Evolutionary conservation across 2,888 invertebrate genomes (phyloP).

Genomic region (Agrilus biguttatus): DNA sequence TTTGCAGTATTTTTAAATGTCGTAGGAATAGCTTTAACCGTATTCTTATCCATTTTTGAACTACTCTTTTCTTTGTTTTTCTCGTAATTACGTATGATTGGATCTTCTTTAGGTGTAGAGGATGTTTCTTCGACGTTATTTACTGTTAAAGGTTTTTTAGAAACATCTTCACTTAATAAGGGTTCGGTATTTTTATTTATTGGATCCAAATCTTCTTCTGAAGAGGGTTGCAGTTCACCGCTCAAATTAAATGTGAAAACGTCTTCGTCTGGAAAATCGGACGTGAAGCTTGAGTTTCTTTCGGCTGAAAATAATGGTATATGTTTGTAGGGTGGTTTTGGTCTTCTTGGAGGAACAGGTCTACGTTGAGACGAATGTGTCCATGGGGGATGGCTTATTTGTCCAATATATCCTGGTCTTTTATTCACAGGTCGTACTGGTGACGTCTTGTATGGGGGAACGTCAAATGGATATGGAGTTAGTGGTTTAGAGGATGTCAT

Average conservation of each 20-base stretch:
- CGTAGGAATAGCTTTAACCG: slow-evolving; percentile 8
- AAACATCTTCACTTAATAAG: slow-evolving; percentile 16
- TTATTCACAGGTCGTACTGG: slow-evolving; percentile 39
- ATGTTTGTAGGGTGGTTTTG: slow-evolving; percentile 50
- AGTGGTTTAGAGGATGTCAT: slow-evolving; percentile 37
- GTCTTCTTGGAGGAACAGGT: slow-evolving; percentile 38
- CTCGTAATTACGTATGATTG: slow-evolving; percentile 22
- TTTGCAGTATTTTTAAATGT: slow-evolving; percentile 1
- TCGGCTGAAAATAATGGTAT: slow-evolving; percentile 30
- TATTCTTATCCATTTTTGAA: slow-evolving; percentile 24
- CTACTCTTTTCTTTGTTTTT: slow-evolving; percentile 27
- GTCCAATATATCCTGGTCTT: slow-evolving; percentile 35
- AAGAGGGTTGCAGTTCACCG: slow-evolving; percentile 18
- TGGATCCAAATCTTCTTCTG: slow-evolving; percentile 17
- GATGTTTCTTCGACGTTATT: slow-evolving; percentile 4
- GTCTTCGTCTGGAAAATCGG: slow-evolving; percentile 27
- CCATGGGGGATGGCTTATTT: slow-evolving; percentile 50
- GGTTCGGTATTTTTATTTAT: slow-evolving; percentile 12
- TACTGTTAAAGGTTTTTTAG: slow-evolving; percentile 16
- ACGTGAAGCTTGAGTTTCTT: slow-evolving; percentile 22
- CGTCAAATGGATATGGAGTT: slow-evolving; percentile 65
- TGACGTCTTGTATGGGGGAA: slow-evolving; percentile 42
- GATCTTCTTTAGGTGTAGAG: slow-evolving; percentile 8
- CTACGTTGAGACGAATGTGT: slow-evolving; percentile 37
- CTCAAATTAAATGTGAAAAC: slow-evolving; percentile 27